Percentiles rank a stretch among this genome's conserved stretches.
Conservation (phyloP, 2,888 invertebrate species). For the Sipha maydis region DNA sequence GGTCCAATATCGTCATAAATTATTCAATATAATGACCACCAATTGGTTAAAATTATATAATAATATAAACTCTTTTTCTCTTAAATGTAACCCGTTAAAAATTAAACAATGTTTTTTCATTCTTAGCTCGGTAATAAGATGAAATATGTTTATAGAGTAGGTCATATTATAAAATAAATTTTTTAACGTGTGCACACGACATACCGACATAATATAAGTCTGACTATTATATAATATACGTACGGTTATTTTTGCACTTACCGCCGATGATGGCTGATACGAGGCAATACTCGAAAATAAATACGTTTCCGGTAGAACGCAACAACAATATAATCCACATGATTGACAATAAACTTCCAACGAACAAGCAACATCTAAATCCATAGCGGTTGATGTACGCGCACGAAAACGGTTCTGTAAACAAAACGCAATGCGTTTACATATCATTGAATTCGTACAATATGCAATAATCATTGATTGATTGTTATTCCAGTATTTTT, state of each 20-base stretch:
- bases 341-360: background rate
- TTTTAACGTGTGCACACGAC: background rate
- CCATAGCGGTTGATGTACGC: conserved; percentile 17
- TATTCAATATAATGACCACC: too few species aligned
- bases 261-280: conserved; percentile 20
- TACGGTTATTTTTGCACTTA: background rate
- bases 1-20: too few species aligned
- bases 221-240: too few species aligned
- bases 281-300: background rate
- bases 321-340: background rate
- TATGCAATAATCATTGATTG: background rate
- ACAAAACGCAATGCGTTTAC: background rate
- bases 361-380: conserved; percentile 14
- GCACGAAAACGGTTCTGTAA: conserved; percentile 26
- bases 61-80: too few species aligned
- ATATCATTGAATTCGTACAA: background rate
- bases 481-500: too few species aligned
- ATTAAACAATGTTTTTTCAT: too few species aligned
- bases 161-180: too few species aligned
- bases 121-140: too few species aligned
- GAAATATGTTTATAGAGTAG: too few species aligned
- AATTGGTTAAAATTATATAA: too few species aligned
- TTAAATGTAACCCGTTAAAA: too few species aligned
- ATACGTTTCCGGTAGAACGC: background rate
- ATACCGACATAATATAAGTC: background rate